A percentile compares a stretch with the other conserved stretches of the same genome.
Evolutionary conservation across 1,140 invertebrate genomes (phyloP).

Genomic region (Drosophila tropicalis): DNA sequence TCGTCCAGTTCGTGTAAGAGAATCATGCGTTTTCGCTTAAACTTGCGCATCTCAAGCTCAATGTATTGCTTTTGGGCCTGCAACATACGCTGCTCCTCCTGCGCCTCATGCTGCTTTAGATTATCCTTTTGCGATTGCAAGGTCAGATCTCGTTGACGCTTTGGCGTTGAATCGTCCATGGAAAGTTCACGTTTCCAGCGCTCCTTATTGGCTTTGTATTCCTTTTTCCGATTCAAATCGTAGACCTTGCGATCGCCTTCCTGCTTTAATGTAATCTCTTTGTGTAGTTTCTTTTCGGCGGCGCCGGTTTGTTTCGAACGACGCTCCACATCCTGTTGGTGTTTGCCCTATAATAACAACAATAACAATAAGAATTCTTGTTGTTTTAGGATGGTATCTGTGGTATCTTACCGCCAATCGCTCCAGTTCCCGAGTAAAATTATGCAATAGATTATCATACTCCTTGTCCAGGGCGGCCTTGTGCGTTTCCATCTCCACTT

Average conservation of each 20-base stretch:
- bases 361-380: neutral
- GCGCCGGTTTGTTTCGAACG: slow-evolving; percentile 94
- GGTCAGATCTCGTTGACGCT: slow-evolving; percentile 95
- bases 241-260: slow-evolving; percentile 94
- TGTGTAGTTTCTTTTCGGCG: slow-evolving; percentile 96
- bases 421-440: slow-evolving; percentile 96
- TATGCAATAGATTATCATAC: slow-evolving; percentile 95
- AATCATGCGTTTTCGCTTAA: slow-evolving; percentile 94
- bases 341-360: slow-evolving; percentile 86
- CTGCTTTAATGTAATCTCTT: slow-evolving; percentile 95
- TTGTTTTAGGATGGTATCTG: neutral
- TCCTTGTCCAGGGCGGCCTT: slow-evolving; percentile 98
- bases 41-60: slow-evolving; percentile 96
- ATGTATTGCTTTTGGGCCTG: slow-evolving; percentile 95
- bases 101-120: slow-evolving; percentile 94
- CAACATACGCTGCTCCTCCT: slow-evolving; percentile 93
- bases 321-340: slow-evolving; percentile 95
- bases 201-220: slow-evolving; percentile 99
- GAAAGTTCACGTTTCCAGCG: slow-evolving; percentile 96
- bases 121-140: slow-evolving; percentile 96
- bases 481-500: slow-evolving; percentile 98
- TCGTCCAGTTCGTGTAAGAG: slow-evolving; percentile 95
- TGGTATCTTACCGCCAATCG: slow-evolving; percentile 88
- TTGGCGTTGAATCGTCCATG: slow-evolving; percentile 95
- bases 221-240: slow-evolving; percentile 96